A percentile compares a stretch with the other conserved stretches of the same genome.
Conservation (phyloP, 2,888 invertebrate species). For the Melikaiella ostensackeni region DNA sequence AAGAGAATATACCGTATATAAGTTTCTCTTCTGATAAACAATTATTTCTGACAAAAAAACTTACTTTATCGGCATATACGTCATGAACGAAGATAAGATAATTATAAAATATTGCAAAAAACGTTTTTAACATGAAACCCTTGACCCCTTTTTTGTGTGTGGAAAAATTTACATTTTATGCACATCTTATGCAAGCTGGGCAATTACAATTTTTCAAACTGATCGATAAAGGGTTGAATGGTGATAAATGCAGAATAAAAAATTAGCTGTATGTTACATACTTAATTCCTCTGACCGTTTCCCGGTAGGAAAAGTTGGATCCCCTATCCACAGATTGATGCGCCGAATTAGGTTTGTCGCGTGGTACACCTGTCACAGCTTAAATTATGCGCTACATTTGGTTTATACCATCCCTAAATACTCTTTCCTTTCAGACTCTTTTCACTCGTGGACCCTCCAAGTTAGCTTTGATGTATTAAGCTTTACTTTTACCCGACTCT, state of each 20-base stretch:
- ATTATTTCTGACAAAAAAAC: no score
- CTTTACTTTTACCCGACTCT: conserved; percentile 50
- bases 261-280: neutral
- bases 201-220: neutral
- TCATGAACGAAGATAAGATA: no score
- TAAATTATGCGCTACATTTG: conserved; percentile 76
- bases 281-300: conserved; percentile 31
- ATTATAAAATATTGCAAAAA: no score
- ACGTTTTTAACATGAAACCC: no score
- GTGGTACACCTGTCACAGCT: conserved; percentile 69
- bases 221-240: neutral
- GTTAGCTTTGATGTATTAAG: conserved; percentile 63
- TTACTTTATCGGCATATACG: no score
- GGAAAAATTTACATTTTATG: no score
- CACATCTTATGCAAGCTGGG: no score
- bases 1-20: no score
- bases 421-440: conserved; percentile 55
- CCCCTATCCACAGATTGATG: conserved; percentile 75
- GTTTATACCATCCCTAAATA: conserved; percentile 59
- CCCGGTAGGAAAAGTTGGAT: conserved; percentile 44
- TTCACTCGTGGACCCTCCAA: conserved; percentile 50
- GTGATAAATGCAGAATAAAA: conserved; percentile 19
- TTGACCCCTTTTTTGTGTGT: no score
- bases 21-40: no score
- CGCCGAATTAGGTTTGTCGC: conserved; percentile 73